These are phyloP conservation scores for Columba livia DNA, from an alignment of 2,113 vertebrate species.

Conservation along the genomic window DNA sequence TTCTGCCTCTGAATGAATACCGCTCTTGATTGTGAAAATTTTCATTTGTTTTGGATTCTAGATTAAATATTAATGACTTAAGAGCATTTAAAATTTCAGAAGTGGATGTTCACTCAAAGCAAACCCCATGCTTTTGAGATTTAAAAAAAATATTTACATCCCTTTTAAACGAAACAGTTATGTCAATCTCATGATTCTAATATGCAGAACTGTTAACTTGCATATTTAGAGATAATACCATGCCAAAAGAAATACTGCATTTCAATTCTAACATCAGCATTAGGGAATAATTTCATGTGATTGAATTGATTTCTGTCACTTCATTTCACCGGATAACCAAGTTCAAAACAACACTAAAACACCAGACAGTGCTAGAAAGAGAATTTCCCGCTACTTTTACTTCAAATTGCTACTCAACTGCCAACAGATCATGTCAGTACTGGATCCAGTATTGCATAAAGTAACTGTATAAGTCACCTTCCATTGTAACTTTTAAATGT, in stretches of 20 bases:
- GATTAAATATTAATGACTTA: not conserved
- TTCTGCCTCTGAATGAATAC: not conserved
- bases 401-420: not conserved
- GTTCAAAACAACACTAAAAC: constrained; percentile 18
- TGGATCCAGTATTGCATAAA: not conserved
- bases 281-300: constrained; percentile 40
- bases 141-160: not conserved
- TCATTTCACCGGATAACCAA: constrained; percentile 64
- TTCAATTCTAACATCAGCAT: constrained; percentile 9
- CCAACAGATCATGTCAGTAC: not conserved
- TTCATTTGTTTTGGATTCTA: not conserved
- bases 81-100: not conserved
- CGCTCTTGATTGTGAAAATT: not conserved
- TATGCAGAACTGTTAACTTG: not conserved
- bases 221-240: constrained; percentile 33
- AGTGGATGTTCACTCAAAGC: not conserved
- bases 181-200: not conserved
- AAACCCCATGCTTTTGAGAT: not conserved
- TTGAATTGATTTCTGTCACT: constrained; percentile 63
- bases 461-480: not conserved
- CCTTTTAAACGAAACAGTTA: not conserved
- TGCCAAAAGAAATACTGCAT: constrained; percentile 59
- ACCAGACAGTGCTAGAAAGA: constrained; percentile 29
- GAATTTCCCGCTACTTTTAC: constrained; percentile 5
- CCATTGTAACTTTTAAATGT: constrained; percentile 34